A percentile compares a stretch with the other conserved stretches of the same genome.
Evolutionary conservation across 1,140 invertebrate species (phyloP).

Genomic region (Ruditapes philippinarum): DNA sequence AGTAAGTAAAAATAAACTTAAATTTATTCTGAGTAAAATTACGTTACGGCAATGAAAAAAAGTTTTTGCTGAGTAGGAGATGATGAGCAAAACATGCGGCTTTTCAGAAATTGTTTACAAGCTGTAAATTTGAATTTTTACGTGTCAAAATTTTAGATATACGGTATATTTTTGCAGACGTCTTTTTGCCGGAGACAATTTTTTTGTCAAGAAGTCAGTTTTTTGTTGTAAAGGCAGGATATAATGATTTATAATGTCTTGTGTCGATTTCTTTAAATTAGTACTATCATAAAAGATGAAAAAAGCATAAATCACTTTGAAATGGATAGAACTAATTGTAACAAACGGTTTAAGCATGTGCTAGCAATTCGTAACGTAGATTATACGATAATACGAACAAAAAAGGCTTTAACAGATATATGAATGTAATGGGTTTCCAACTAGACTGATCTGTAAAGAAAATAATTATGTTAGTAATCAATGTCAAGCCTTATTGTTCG

Average conservation of each 20-base stretch:
- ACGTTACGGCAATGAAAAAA: too few relatives aligned
- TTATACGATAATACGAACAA: conserved; percentile 12
- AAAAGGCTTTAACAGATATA: background rate
- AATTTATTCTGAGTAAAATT: too few relatives aligned
- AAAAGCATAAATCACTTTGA: conserved; percentile 29
- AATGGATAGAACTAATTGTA: background rate
- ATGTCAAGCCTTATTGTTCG: conserved; percentile 18
- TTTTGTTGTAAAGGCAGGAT: background rate
- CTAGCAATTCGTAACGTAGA: conserved; percentile 2
- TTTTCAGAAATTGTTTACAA: too few relatives aligned
- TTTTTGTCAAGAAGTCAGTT: too few relatives aligned
- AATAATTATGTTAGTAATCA: conserved; percentile 22
- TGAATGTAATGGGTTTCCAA: background rate
- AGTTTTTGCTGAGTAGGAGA: too few relatives aligned
- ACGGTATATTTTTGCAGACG: too few relatives aligned
- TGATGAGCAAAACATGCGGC: too few relatives aligned
- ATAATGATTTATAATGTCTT: background rate
- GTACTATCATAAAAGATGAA: background rate
- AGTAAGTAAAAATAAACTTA: too few relatives aligned
- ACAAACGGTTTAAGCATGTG: conserved; percentile 10
- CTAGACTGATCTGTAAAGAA: background rate
- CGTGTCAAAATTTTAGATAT: too few relatives aligned
- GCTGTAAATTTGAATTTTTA: too few relatives aligned
- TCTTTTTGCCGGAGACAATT: too few relatives aligned
- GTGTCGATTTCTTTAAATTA: background rate